phyloP scores from a whole-genome alignment of 1,140 invertebrate species.

The Zaprionus davidi region DNA sequence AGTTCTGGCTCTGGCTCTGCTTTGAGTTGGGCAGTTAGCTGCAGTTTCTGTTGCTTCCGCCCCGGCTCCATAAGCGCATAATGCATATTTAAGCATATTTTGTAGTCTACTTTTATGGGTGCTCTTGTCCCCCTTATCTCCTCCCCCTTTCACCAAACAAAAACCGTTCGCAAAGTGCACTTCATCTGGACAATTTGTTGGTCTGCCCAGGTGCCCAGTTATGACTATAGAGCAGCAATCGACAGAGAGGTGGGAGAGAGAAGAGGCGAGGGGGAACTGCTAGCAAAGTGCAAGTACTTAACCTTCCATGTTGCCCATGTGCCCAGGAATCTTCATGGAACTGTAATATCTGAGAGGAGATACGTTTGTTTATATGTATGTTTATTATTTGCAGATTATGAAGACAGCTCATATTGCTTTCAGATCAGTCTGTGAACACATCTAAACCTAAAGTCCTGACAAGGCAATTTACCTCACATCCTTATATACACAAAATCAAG shows the following conservation, averaged over 20 bases:
- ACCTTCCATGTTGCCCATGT: constrained; percentile 10
- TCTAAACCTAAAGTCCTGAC: neutral
- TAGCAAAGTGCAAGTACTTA: constrained; percentile 18
- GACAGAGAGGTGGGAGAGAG: neutral
- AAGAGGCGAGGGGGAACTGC: neutral
- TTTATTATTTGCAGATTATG: constrained; percentile 1
- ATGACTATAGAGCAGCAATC: neutral
- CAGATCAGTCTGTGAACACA: neutral
- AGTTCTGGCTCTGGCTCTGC: neutral
- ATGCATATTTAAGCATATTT: constrained; percentile 82
- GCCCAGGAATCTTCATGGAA: neutral
- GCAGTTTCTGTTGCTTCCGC: constrained; percentile 19
- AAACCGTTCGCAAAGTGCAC: constrained; percentile 57
- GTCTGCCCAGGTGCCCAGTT: constrained; percentile 23
- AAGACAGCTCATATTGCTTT: neutral
- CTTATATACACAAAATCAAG: neutral
- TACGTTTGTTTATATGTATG: too few relatives aligned
- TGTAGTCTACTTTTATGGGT: constrained; percentile 76
- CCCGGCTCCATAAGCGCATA: constrained; percentile 70
- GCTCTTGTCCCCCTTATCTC: neutral
- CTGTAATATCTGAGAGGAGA: neutral
- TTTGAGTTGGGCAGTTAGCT: constrained; percentile 27
- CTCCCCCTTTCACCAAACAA: neutral
- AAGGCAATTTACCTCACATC: neutral
- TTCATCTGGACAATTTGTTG: constrained; percentile 75